Conservation (phyloP, 2,888 invertebrate genomes). For the Mesorhabditis spiculigera region DNA sequence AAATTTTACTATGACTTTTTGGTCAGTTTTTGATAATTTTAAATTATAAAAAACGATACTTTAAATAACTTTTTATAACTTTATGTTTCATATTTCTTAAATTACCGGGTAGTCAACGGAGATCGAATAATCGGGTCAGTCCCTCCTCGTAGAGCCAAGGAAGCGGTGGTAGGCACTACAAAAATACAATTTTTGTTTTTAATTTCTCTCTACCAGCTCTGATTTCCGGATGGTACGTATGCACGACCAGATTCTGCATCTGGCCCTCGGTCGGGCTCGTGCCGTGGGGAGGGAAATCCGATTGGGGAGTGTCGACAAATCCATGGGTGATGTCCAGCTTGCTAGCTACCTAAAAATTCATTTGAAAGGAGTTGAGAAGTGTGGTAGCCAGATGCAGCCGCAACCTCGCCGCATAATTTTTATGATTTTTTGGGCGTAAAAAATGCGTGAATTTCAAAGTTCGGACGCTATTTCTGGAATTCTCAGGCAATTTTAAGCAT, state of each 20-base stretch:
- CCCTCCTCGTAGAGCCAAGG: not conserved
- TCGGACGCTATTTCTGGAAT: too few relatives aligned
- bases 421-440: too few relatives aligned
- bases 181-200: not conserved
- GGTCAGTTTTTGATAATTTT: not conserved
- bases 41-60: too few relatives aligned
- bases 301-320: slow-evolving; percentile 27
- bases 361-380: not conserved
- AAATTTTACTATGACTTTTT: not conserved
- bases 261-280: slow-evolving; percentile 25
- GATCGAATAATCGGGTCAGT: not conserved
- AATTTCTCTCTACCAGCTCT: slow-evolving; percentile 25
- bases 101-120: not conserved
- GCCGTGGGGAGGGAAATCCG: slow-evolving; percentile 24
- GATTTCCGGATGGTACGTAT: slow-evolving; percentile 21
- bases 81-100: not conserved
- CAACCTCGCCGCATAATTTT: not conserved
- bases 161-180: not conserved
- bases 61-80: too few relatives aligned
- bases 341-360: slow-evolving; percentile 19
- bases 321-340: slow-evolving; percentile 22
- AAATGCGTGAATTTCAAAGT: too few relatives aligned
- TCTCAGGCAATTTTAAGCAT: too few relatives aligned
- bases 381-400: not conserved
- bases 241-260: slow-evolving; percentile 34